Conservation (phyloP, 1,140 invertebrate species). For the Drosophila yakuba region DNA sequence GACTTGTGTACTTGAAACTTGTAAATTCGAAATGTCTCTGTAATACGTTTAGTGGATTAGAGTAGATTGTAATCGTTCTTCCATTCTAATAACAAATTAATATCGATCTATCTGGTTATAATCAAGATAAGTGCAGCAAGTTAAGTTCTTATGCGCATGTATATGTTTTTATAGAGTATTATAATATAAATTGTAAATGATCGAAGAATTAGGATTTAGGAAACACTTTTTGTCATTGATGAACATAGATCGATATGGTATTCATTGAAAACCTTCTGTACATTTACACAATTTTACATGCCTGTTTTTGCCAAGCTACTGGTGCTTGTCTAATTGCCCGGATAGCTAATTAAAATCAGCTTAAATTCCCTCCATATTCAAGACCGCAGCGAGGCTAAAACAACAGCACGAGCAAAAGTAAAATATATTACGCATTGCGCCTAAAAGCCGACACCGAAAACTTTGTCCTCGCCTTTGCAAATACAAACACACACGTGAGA, state of each 20-base stretch:
- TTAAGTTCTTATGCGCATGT: too few species aligned
- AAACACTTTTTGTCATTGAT: too few species aligned
- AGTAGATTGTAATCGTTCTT: too few species aligned
- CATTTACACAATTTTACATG: too few species aligned
- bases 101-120: too few species aligned
- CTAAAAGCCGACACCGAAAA: conserved; percentile 70
- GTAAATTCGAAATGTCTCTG: background rate
- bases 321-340: conserved; percentile 45
- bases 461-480: conserved; percentile 50
- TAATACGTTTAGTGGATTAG: background rate
- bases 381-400: conserved; percentile 21
- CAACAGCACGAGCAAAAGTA: conserved; percentile 13
- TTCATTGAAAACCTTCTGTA: too few species aligned
- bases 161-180: too few species aligned
- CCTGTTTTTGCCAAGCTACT: conserved; percentile 41
- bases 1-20: background rate
- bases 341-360: conserved; percentile 70
- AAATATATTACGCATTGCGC: conserved; percentile 69
- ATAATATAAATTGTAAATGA: too few species aligned
- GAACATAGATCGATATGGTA: too few species aligned
- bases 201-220: too few species aligned
- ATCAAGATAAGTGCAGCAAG: too few species aligned
- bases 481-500: conserved; percentile 74
- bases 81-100: too few species aligned
- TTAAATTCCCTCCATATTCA: conserved; percentile 52